Percentiles rank a stretch among this genome's conserved stretches.
phyloP scores from a whole-genome alignment of 2,797 vertebrate species.

The Coregonus ussuriensis region DNA sequence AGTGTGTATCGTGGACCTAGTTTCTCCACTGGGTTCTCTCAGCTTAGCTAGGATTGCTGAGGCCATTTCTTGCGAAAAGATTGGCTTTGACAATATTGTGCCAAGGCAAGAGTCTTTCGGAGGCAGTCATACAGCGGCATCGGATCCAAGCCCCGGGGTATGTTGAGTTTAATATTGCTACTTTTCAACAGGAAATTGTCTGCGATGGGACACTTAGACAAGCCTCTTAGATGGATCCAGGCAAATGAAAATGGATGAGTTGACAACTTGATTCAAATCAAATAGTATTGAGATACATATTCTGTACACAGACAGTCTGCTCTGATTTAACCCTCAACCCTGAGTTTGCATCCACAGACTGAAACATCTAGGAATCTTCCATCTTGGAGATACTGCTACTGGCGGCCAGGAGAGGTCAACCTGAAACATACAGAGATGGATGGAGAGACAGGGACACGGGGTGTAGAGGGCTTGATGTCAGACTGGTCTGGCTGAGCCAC shows the following conservation, averaged over 20 bases:
- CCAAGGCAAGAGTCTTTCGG: constrained; percentile 40
- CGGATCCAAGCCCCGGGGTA: constrained; percentile 37
- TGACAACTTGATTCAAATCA: constrained; percentile 34
- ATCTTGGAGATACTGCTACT: not conserved
- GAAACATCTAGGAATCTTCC: constrained; percentile 19
- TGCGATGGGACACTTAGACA: constrained; percentile 44
- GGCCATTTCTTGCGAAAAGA: constrained; percentile 35
- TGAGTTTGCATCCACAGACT: not conserved
- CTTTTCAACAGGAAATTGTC: constrained; percentile 27
- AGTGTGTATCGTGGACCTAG: constrained; percentile 5
- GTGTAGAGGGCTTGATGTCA: constrained; percentile 6
- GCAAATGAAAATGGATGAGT: constrained; percentile 49
- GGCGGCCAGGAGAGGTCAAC: constrained; percentile 6
- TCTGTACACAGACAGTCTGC: not conserved
- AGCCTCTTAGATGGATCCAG: constrained; percentile 42
- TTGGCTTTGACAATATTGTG: constrained; percentile 36
- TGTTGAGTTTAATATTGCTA: constrained; percentile 21
- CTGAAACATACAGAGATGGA: constrained; percentile 17
- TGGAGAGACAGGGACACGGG: not conserved
- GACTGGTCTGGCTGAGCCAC: constrained; percentile 12
- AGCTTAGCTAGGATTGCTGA: constrained; percentile 12
- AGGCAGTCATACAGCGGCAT: constrained; percentile 38
- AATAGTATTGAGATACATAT: not conserved
- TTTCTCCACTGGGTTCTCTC: not conserved
- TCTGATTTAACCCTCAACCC: constrained; percentile 17